Evolutionary conservation across 2,113 vertebrate genomes (phyloP), one percentile per base, ranked within the genome.

Genomic region (Scalopus aquaticus): DNA sequence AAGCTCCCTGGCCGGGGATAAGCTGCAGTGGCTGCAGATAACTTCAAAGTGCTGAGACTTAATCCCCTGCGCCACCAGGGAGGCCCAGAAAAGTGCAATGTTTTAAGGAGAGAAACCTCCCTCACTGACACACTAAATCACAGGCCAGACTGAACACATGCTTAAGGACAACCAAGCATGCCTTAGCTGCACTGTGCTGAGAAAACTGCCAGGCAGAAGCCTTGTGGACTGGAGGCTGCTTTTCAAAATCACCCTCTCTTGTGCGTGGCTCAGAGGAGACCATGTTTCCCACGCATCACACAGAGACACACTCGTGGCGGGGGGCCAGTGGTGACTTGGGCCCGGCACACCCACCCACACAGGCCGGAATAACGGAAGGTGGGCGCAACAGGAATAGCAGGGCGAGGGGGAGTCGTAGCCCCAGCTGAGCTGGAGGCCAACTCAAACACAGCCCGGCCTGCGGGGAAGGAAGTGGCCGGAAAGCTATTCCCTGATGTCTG

Each of bases 381-480:
- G 44, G 78, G 51, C 22, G 24, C 28, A 6, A 22, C 54, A 49
- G 0, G 72, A 46, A n/a, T 17, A 44, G 86, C 85, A 85, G 60
- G 54, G 58, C 0, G 5, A 67, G 35, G 74, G 44, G 49, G 35
- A 73, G 37, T 12, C 2, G 39, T 49, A 62, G 22, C 67, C 46
- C 49, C 4, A 9, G 24, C 35, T 2, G 39, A 46, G 30, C 2
- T 1, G 94, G 79, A 5, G 2, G 95, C 95, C 94, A 97, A 96
- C 46, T 22, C 95, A 93, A 97, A 97, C 88, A 97, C 54, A 24
- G 39, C 1, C 6, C 4, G 35, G 28, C 0, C 0, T 0, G 64
- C 35, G 37, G 90, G 54, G 76, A 69, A 91, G 95, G 97, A 96
- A 90, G 90, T 11, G 22, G 67, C 37, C 90, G 30, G 80, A 0